Evolutionary conservation across 1,140 invertebrate species (phyloP), one percentile per base, ranked within the genome.

Genomic region (Drosophila serrata): DNA sequence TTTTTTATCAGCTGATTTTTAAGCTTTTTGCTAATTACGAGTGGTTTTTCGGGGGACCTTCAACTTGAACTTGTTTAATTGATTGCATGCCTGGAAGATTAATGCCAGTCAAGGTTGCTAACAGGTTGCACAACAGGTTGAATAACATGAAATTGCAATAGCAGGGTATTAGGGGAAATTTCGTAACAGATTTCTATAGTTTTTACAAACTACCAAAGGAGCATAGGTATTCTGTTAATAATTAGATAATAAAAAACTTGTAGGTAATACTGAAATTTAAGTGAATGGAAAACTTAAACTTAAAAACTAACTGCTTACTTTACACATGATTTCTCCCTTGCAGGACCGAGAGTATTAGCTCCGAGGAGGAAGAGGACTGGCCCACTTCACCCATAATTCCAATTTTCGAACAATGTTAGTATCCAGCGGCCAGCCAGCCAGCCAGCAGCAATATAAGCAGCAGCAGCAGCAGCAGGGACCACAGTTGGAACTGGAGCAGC

Each of bases 301-400:
- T 19, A 6, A 22, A 45, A 13, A 13, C 2, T 3, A 15, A 15
- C 22, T 46, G 7, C 3, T 45, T 46, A 24, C 19, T 45, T 1
- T 24, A 45, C 6, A 15, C 43, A 8, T 24, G 13, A 15, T 15
- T 15, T 46, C 22, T 7, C 13, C 24, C 51, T 87, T 90, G 6
- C 90, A 95, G 94, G 94, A 94, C 94, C 58, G 94, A 94, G 91
- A 94, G 94, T 86, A 93, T 94, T 76, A 94, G 94, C 87, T 94
- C 94, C 45, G 94, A 94, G 78, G 93, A 93, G 75, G 91, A 93
- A 57, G 82, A 94, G 43, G 94, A 95, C 82, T 94, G 94, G 94
- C 94, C 94, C 62, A 93, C 94, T 68, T 94, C 94, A 88, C 94
- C 94, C 49, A 93, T 94, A 24, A 93, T 95, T 82, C 94, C 94